These are phyloP conservation scores for Hecatera dysodea DNA, from an alignment of 2,888 invertebrate species.

Conservation along the genomic window DNA sequence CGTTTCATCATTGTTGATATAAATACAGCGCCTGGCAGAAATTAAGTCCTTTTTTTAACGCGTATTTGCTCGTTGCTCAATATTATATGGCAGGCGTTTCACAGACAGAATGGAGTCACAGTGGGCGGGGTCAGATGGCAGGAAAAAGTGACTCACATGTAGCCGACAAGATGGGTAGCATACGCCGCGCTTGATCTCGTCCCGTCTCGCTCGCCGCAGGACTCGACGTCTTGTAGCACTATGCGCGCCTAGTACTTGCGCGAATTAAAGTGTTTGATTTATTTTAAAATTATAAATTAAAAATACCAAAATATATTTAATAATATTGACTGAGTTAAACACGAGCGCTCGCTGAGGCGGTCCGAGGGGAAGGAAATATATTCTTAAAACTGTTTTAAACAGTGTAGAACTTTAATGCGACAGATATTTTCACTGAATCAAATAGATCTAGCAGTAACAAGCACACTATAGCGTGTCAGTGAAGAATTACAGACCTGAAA, in stretches of 20 bases:
- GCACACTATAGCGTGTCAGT: slow-evolving; percentile 22
- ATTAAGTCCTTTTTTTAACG: neutral
- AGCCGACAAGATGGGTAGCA: neutral
- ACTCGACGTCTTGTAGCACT: slow-evolving; percentile 2
- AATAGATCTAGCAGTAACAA: slow-evolving; percentile 8
- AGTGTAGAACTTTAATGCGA: neutral
- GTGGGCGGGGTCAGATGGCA: neutral
- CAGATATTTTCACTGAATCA: neutral
- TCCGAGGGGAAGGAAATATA: no score
- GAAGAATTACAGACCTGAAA: slow-evolving; percentile 38
- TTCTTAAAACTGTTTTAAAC: neutral
- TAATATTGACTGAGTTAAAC: no score
- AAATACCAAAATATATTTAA: no score
- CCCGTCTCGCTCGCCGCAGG: neutral
- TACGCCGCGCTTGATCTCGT: neutral
- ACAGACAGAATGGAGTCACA: neutral
- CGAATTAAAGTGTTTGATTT: neutral
- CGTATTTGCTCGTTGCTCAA: neutral
- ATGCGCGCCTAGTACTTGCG: slow-evolving; percentile 3
- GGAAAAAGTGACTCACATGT: neutral
- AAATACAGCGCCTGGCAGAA: no score
- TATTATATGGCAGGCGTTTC: neutral
- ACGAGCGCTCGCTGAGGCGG: no score
- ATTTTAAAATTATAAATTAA: no score
- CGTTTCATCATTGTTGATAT: no score